Base-by-base conservation (phyloP, 1,140 invertebrate genomes). In the Drosophila tani region DNA sequence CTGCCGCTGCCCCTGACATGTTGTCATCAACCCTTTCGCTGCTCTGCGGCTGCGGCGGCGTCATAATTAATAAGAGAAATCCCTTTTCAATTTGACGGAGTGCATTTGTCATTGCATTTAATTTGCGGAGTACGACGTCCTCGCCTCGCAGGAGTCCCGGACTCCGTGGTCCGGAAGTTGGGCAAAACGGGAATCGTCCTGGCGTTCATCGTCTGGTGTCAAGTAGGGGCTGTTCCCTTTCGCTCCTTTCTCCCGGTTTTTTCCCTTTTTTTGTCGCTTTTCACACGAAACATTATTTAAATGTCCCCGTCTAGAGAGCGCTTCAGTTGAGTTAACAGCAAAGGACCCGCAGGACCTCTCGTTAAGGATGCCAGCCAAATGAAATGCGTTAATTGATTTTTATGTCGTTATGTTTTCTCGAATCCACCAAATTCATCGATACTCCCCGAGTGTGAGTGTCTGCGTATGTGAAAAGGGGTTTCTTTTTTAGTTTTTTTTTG, bases 31-130 rank as follows among this genome's bases (percentile, higher is more conserved):
- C 84, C 76, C 80, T 82, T 82, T 87, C 66, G 65, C 46, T 50
- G 41, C 38, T 67, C 86, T 81, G 80, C 79, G 64, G 67, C 84
- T 88, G 81, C 62, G 81, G 86, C 81, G 84, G 75, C 90, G 82
- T 91, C 90, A 91, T 91, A 91, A 91, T 91, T 91, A 91, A 91
- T 91, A 91, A 91, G 80, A 91, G 86, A 91, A 91, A 91, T 91
- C 90, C 90, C 90, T 90, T 91, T 91, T 91, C 90, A 91, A 91
- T 91, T 91, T 91, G 90, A 91, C 90, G 82, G 81, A 91, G 90
- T 91, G 90, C 90, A 91, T 91, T 91, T 91, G 90, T 91, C 90
- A 91, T 91, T 91, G 90, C 90, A 91, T 91, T 91, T 91, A 91
- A 91, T 91, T 91, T 91, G 73, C 69, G 76, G 90, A 91, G 81